A percentile compares a stretch with the other conserved stretches of the same genome.
phyloP scores from a whole-genome alignment of 2,888 invertebrate genomes.

The Drosophila acutilabella region DNA sequence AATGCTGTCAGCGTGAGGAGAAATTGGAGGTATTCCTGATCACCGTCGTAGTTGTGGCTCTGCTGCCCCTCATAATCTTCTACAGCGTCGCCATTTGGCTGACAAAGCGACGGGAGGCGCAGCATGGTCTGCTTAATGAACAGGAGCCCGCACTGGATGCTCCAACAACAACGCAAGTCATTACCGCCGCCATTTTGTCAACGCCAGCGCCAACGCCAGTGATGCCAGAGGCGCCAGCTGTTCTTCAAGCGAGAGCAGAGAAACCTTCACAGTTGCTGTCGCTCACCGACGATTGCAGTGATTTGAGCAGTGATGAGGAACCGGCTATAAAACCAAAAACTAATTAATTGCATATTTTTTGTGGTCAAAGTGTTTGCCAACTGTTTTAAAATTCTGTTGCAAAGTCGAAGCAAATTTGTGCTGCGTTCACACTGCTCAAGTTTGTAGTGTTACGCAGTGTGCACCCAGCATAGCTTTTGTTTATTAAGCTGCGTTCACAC shows the following conservation, averaged over 20 bases:
- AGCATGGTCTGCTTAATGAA: constrained; percentile 74
- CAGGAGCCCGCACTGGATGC: constrained; percentile 44
- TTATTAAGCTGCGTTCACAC: neutral
- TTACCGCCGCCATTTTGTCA: constrained; percentile 46
- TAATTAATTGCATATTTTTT: constrained; percentile 2
- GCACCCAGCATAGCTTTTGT: no score
- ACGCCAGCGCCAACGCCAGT: constrained; percentile 12
- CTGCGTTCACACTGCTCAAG: no score
- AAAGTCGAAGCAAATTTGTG: no score
- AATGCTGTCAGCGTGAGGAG: constrained; percentile 79
- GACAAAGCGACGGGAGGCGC: constrained; percentile 74
- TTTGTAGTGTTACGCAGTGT: no score
- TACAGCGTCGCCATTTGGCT: constrained; percentile 67
- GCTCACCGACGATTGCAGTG: neutral
- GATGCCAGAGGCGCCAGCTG: neutral
- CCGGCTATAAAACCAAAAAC: constrained; percentile 12
- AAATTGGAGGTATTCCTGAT: constrained; percentile 62
- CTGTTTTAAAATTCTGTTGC: no score
- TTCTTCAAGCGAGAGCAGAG: neutral
- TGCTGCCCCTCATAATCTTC: constrained; percentile 78
- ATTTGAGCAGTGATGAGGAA: constrained; percentile 27
- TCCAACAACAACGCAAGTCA: constrained; percentile 37
- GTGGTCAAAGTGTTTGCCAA: neutral
- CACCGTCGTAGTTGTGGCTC: constrained; percentile 53
- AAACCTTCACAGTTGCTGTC: neutral